Evolutionary conservation across 2,888 invertebrate genomes (phyloP).

Genomic region (Mythimna loreyi): DNA sequence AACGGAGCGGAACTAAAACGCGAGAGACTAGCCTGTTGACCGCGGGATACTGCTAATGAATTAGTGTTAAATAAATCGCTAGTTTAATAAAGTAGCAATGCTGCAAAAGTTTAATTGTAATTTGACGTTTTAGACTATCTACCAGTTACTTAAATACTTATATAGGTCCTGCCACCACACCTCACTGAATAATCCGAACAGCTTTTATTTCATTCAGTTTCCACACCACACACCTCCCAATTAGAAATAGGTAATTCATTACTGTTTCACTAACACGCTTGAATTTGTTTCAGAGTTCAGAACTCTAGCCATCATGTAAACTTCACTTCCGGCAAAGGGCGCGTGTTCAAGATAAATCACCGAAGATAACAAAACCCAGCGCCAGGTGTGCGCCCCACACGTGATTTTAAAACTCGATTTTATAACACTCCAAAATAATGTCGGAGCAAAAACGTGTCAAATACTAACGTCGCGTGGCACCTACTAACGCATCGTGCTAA

Average conservation of each 20-base stretch:
- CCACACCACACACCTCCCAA: constrained; percentile 2
- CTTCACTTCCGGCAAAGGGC: constrained; percentile 45
- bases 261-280: constrained; percentile 17
- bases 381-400: constrained; percentile 59
- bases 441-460: constrained; percentile 75
- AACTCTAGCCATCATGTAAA: constrained; percentile 29
- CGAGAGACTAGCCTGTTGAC: too few species aligned
- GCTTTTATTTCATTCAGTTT: background rate
- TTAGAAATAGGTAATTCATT: constrained; percentile 12
- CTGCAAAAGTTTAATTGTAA: background rate
- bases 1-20: too few species aligned
- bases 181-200: background rate
- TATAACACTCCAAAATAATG: constrained; percentile 43
- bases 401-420: constrained; percentile 44
- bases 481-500: constrained; percentile 74
- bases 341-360: constrained; percentile 59
- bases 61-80: background rate
- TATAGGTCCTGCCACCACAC: background rate
- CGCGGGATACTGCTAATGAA: background rate
- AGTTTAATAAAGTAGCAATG: background rate
- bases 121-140: too few species aligned
- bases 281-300: constrained; percentile 5
- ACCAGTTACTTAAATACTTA: background rate
- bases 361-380: constrained; percentile 39
- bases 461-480: constrained; percentile 78